phyloP scores from a whole-genome alignment of 2,797 vertebrate species.

The Acanthurus leucopareius region DNA sequence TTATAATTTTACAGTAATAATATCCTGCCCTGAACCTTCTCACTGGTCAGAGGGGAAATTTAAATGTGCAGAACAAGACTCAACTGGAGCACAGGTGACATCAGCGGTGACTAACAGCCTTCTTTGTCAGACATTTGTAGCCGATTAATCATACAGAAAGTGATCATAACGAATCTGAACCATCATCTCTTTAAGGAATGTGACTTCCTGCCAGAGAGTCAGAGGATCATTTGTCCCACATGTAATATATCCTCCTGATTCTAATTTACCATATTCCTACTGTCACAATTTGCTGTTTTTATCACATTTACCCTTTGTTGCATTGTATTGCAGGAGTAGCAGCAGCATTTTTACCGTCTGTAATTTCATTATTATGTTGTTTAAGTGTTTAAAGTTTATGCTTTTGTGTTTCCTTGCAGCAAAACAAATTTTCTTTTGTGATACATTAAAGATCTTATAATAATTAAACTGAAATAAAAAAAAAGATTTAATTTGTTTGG shows the following conservation, averaged over 20 bases:
- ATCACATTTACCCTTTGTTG: background rate
- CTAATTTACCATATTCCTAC: background rate
- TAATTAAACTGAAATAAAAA: background rate
- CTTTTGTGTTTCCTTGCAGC: slow-evolving; percentile 35
- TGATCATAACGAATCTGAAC: background rate
- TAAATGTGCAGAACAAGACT: background rate
- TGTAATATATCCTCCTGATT: background rate
- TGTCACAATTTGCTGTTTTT: background rate
- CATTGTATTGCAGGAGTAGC: background rate
- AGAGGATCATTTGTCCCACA: background rate
- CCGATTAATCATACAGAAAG: background rate
- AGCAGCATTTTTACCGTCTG: background rate
- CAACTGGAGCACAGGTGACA: background rate
- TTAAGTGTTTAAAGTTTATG: background rate
- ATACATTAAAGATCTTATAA: slow-evolving; percentile 10
- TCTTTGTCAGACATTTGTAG: background rate
- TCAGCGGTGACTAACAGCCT: background rate
- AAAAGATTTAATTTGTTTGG: background rate
- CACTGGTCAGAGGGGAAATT: background rate
- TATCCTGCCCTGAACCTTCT: background rate
- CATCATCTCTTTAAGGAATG: background rate
- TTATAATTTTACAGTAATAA: background rate
- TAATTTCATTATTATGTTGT: background rate
- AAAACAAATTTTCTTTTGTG: background rate
- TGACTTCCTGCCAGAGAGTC: background rate